phyloP scores from a whole-genome alignment of 2,113 vertebrate species.

The Micronycteris hirsuta region DNA sequence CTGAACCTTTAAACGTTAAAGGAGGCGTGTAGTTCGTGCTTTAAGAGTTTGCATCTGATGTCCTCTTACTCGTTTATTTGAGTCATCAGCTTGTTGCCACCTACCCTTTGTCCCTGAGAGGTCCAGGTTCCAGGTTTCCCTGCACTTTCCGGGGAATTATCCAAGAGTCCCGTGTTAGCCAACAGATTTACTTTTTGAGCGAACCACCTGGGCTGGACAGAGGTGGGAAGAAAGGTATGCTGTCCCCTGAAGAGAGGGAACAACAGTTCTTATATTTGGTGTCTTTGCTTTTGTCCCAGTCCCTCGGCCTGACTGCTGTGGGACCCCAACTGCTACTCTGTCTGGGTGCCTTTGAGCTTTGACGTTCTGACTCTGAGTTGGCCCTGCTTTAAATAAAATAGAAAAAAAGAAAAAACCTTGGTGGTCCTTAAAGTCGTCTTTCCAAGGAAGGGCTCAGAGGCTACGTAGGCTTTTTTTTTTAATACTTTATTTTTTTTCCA shows the following conservation, averaged over 20 bases:
- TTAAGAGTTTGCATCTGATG: background rate
- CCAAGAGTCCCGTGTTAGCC: background rate
- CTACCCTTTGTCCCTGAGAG: background rate
- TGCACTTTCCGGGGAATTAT: slow-evolving; percentile 7
- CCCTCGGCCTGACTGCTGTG: background rate
- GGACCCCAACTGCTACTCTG: background rate
- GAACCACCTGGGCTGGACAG: background rate
- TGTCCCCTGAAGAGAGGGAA: rapidly evolving
- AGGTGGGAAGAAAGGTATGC: background rate
- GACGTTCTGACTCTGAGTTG: background rate
- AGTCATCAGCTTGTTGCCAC: background rate
- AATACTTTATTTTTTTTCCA: background rate
- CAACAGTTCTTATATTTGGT: background rate
- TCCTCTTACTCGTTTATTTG: background rate
- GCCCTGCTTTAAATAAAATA: background rate
- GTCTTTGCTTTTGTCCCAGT: background rate
- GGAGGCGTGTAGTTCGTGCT: background rate
- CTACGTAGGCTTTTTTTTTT: background rate
- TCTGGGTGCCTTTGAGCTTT: background rate
- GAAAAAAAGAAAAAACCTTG: no score
- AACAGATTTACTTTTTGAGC: background rate
- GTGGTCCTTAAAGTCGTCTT: background rate
- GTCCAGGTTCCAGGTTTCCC: slow-evolving; percentile 35
- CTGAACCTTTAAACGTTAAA: background rate
- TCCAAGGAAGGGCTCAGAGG: background rate